Evolutionary conservation across 1,140 invertebrate genomes (phyloP), one percentile per base, ranked within the genome.

Genomic region (Drosophila arawakana): DNA sequence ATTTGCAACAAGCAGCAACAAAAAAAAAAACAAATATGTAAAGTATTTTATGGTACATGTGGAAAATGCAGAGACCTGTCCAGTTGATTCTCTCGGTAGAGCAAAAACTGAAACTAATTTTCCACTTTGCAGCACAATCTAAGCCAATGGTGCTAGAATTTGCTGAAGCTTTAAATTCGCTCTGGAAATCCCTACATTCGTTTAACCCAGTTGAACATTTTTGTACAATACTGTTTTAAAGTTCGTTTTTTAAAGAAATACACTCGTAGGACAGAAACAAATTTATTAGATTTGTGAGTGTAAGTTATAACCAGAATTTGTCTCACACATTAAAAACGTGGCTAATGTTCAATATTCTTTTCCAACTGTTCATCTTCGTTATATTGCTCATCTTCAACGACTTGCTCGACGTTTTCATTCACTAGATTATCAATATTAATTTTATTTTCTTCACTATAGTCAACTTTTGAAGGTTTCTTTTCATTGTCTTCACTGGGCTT

Each of bases 121-220:
- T 81, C 77, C 73, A 80, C 73, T 49, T 73, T 77, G 77, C 35
- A 62, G 70, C 74, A 80, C 80, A 80, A 78, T 76, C 66, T 78
- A 63, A 80, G 61, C 65, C 57, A 68, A 73, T 60, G 49, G 21
- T 54, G 37, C 44, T 52, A 37, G 44, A 73, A 59, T 3, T 30
- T 13, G 55, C 41, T 13, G n/a, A 7, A 39, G 47, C 63, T 46
- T 73, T 68, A 73, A 60, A 39, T 55, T 73, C 21, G 15, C 52
- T 7, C 44, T 21, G 0, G 15, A 62, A 25, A 34, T 15, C 18
- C 25, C 21, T 7, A 2, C 7, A 25, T 2, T 2, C 7, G 11
- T 9, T 10, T 3, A 39, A 39, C 10, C 10, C 8, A 37, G 35
- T 37, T 7, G 35, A 37, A 37, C 18, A 1, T 10, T 39, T 39